Evolutionary conservation across 1,140 invertebrate genomes (phyloP), one percentile per base, ranked within the genome.

Genomic region (Spodoptera frugiperda): DNA sequence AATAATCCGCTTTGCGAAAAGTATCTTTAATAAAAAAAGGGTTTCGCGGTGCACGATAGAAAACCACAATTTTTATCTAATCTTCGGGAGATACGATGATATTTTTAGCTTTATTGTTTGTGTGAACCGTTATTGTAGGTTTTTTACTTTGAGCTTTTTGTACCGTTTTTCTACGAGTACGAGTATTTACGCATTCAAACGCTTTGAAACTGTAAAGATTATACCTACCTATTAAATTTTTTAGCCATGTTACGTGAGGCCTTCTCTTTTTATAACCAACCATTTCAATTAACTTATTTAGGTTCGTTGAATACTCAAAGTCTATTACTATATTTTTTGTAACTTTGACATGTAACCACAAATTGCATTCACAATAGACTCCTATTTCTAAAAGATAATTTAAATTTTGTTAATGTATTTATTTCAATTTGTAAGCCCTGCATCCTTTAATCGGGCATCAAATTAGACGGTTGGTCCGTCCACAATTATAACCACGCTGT

Each of bases 1-100:
- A 89, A 87, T 91, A 91, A 92, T 92, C 91, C 83, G 87, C 91
- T 92, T 91, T 90, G 86, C 87, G 53, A 86, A 89, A 86, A 82
- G 78, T 75, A 82, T 57, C 48, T 59, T 71, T 33, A 72, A 77
- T 70, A 85, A 80, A 85, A 86, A 89, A 90, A 83, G 83, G 87
- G 79, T 86, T 79, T 84, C 78, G 84, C 84, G 84, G 81, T 79
- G 74, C 65, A 57, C 76, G 70, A 79, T 81, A 82, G 65, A 80
- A 75, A 86, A 91, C 89, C 90, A 82, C 91, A 91, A 86, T 85
- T 85, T 84, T 89, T 89, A 90, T 90, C 86, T 89, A 89, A 90
- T 90, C 88, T 86, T 49, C 30, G 44, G 44, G 74, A 83, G 82
- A 87, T 85, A 71, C 65, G 78, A 73, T 71, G 81, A 82, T 85